A percentile compares a stretch with the other conserved stretches of the same genome.
Evolutionary conservation across 1,140 invertebrate species (phyloP).

Genomic region (honey bee (Apis mellifera)): DNA sequence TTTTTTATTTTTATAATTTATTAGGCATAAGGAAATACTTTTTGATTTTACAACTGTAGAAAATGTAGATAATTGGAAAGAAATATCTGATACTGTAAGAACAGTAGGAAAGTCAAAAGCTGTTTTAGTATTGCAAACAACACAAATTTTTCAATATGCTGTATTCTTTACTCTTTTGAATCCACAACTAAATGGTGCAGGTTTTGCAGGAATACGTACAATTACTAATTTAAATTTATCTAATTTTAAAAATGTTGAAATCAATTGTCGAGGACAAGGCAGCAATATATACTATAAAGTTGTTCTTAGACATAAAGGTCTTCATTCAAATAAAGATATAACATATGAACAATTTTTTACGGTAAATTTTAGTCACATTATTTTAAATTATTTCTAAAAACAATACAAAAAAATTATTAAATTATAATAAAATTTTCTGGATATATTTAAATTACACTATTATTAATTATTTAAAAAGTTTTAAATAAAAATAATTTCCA

Average conservation of each 20-base stretch:
- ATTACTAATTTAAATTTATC: constrained; percentile 80
- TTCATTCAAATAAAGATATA: constrained; percentile 81
- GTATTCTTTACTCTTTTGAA: constrained; percentile 86
- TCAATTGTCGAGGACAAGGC: constrained; percentile 84
- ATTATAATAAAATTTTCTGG: not conserved
- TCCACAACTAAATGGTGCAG: constrained; percentile 87
- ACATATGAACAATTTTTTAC: constrained; percentile 86
- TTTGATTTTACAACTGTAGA: constrained; percentile 78
- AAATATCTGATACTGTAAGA: constrained; percentile 86
- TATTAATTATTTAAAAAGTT: not conserved
- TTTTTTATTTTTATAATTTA: constrained; percentile 2
- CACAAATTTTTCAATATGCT: constrained; percentile 83
- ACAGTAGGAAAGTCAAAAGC: constrained; percentile 86
- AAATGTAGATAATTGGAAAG: constrained; percentile 81
- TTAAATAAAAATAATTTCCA: not conserved
- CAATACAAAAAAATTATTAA: not conserved
- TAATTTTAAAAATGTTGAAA: constrained; percentile 79
- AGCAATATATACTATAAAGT: constrained; percentile 83
- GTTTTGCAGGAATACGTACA: constrained; percentile 85
- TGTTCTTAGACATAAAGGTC: constrained; percentile 83
- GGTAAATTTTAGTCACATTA: constrained; percentile 71
- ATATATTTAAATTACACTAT: too few relatives aligned
- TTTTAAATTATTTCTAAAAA: not conserved
- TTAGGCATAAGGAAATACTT: constrained; percentile 66
- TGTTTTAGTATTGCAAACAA: constrained; percentile 83